Evolutionary conservation across 2,888 invertebrate species (phyloP).

Genomic region (Trichogramma dendrolimi): DNA sequence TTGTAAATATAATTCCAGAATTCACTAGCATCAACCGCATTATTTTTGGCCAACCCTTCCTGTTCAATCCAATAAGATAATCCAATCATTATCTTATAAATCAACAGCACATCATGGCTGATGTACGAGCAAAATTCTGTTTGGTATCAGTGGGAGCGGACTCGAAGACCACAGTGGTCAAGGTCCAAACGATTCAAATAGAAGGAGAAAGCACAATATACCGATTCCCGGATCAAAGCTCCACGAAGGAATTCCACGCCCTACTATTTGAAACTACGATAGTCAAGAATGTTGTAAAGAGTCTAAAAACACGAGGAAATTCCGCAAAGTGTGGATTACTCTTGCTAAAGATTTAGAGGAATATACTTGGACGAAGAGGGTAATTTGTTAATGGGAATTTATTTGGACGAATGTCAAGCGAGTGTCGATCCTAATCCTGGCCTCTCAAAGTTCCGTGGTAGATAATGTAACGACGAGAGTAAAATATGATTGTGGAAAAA

Average conservation of each 20-base stretch:
- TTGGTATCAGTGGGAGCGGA: no score
- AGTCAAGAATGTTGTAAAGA: constrained; percentile 7
- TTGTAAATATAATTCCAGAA: no score
- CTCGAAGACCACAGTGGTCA: constrained; percentile 15
- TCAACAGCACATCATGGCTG: no score
- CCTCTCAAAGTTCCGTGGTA: neutral
- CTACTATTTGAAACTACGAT: constrained; percentile 22
- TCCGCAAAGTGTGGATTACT: constrained; percentile 24
- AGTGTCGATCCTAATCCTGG: no score
- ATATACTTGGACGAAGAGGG: constrained; percentile 29
- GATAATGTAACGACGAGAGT: constrained; percentile 15
- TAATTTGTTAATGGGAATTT: constrained; percentile 24
- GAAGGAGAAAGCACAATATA: constrained; percentile 25
- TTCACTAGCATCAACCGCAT: no score
- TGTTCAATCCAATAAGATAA: no score
- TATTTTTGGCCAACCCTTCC: no score
- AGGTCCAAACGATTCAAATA: constrained; percentile 24
- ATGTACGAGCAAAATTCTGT: no score
- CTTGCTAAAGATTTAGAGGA: constrained; percentile 18
- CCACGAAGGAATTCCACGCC: constrained; percentile 15
- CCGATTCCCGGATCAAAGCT: constrained; percentile 21
- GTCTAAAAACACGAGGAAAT: constrained; percentile 24
- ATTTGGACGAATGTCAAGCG: no score
- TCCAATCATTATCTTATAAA: no score
- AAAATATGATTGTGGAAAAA: constrained; percentile 28